Base-by-base conservation (phyloP, 2,888 invertebrate species). In the Allophyes oxyacanthae region DNA sequence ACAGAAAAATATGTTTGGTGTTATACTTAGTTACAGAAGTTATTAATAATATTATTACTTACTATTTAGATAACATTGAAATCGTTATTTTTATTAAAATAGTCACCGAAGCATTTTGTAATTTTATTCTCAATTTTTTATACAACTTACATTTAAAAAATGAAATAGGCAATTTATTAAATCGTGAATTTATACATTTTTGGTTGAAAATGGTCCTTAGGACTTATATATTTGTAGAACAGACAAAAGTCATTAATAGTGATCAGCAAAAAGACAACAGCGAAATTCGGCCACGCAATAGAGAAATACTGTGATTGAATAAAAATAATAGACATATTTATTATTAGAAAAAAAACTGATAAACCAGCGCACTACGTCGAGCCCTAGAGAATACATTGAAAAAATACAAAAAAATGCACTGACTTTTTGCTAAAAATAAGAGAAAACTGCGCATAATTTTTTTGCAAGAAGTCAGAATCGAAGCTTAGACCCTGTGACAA, bases 401-500 rank as follows among this genome's bases (percentile, higher is more conserved):
- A 57, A 49, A 15, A 32, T 36, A 44, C 9, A 46, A 41, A 45
- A n/a, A 42, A 50, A 41, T 55, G 37, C 43, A 41, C 41, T 13
- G 28, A 6, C 0, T 30, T 28, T 43, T 28, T 43, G 15, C 44
- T 66, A 57, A 50, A 63, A 52, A 55, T 64, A 64, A 56, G 64
- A 49, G 55, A 63, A 48, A 53, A 52, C 43, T 45, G 49, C 49
- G 26, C 50, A 48, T 54, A 42, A 37, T 26, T 58, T 38, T 30
- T 52, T 57, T 61, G 57, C 33, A 61, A 65, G 70, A 73, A 80
- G 67, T 77, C 78, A 78, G 77, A 86, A 82, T 83, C 72, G 73
- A 85, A 86, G 83, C 84, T 83, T 81, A 88, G 86, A 92, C 92
- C 92, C 92, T 93, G 92, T 93, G 84, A 86, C 79, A 87, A 87